Conservation (phyloP, 2,888 invertebrate species). For the Dasypogon diadema region DNA sequence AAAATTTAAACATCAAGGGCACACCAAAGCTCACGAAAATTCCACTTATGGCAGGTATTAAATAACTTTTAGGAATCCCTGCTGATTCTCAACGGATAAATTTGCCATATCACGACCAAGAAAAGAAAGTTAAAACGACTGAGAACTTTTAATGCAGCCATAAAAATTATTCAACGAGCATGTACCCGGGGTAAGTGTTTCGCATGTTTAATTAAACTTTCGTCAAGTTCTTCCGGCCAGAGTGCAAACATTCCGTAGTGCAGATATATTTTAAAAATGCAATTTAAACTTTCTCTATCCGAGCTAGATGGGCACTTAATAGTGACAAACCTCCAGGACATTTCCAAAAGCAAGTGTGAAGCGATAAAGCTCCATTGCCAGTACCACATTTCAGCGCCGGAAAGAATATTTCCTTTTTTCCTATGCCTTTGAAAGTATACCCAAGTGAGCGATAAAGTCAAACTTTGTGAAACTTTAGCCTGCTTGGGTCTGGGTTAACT, state of each 20-base stretch:
- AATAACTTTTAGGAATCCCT: no score
- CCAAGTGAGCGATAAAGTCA: slow-evolving; percentile 49
- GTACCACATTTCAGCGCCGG: slow-evolving; percentile 31
- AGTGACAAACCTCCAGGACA: slow-evolving; percentile 41
- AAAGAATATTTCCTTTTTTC: slow-evolving; percentile 24
- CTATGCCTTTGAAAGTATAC: slow-evolving; percentile 34
- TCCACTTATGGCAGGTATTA: no score
- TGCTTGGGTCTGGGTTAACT: slow-evolving; percentile 44
- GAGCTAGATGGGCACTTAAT: slow-evolving; percentile 37
- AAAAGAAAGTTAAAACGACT: not conserved
- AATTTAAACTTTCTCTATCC: slow-evolving; percentile 47
- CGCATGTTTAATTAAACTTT: slow-evolving; percentile 49
- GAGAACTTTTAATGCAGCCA: slow-evolving; percentile 35
- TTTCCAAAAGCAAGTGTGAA: slow-evolving; percentile 26
- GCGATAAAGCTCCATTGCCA: slow-evolving; percentile 9
- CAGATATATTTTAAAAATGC: slow-evolving; percentile 44
- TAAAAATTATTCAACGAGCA: slow-evolving; percentile 42
- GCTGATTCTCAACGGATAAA: not conserved
- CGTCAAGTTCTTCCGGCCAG: slow-evolving; percentile 20
- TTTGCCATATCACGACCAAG: not conserved
- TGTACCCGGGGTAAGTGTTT: not conserved
- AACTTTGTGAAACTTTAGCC: slow-evolving; percentile 19
- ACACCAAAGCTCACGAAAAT: no score
- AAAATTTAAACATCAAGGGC: no score
- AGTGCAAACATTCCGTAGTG: slow-evolving; percentile 29